Evolutionary conservation across 2,888 invertebrate species (phyloP).

Genomic region (Drosophila ezoana): DNA sequence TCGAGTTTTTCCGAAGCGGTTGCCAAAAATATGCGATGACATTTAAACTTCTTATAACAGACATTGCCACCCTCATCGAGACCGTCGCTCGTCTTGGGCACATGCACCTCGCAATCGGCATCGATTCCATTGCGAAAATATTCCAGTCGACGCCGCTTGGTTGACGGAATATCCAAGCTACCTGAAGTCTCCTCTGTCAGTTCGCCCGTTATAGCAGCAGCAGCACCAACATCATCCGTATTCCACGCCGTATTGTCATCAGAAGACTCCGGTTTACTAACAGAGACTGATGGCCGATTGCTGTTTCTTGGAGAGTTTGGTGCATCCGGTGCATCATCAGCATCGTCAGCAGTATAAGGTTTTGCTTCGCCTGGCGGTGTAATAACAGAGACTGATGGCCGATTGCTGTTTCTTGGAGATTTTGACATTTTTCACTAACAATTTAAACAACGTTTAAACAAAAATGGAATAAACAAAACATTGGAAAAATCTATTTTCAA

Average conservation of each 20-base stretch:
- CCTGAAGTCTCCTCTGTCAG: neutral
- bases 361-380: neutral
- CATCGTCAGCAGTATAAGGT: too few relatives aligned
- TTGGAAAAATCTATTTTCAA: neutral
- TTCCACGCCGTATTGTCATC: accelerated
- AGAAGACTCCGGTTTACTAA: neutral
- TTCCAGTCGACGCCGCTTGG: constrained; percentile 39
- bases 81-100: constrained; percentile 12
- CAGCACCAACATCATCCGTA: neutral
- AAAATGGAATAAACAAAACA: neutral
- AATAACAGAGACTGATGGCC: neutral
- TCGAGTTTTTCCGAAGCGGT: constrained; percentile 60
- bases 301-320: too few relatives aligned
- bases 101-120: constrained; percentile 59
- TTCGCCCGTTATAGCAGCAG: too few relatives aligned
- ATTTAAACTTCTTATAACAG: constrained; percentile 57
- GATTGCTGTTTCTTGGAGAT: neutral
- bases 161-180: neutral
- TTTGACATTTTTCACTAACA: constrained; percentile 19
- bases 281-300: too few relatives aligned
- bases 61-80: constrained; percentile 15
- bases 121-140: constrained; percentile 47
- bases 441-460: constrained; percentile 10
- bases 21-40: constrained; percentile 62
- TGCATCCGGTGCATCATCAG: neutral